Evolutionary conservation across 37 sponge, comb jelly and placozoan species (phyloP).

Genomic region (Tethya wilhelma): DNA sequence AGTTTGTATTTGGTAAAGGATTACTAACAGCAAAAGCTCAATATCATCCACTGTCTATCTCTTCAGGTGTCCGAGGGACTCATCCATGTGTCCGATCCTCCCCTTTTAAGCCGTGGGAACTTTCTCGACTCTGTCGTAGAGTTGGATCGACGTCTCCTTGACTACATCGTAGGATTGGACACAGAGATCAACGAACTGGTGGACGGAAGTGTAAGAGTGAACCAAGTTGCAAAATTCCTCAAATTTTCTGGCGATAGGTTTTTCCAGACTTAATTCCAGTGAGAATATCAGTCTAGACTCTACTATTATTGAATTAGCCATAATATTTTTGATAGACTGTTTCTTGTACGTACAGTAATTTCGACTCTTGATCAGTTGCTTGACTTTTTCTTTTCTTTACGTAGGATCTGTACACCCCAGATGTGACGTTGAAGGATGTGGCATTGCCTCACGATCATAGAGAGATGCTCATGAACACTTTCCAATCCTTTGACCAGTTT

Average conservation of each 20-base stretch:
- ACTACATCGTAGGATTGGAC: slow-evolving; percentile 81
- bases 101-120: slow-evolving; percentile 60
- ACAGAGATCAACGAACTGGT: slow-evolving; percentile 80
- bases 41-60: too few relatives aligned
- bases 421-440: slow-evolving; percentile 54
- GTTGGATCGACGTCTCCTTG: slow-evolving; percentile 69
- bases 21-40: too few relatives aligned
- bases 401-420: slow-evolving; percentile 69
- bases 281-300: neutral
- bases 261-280: neutral
- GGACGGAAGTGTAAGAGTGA: slow-evolving; percentile 57
- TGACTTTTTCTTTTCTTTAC: neutral
- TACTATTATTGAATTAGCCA: too few relatives aligned
- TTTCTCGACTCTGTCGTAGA: slow-evolving; percentile 62
- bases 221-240: neutral
- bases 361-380: too few relatives aligned
- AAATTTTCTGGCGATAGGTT: neutral
- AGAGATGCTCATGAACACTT: slow-evolving; percentile 57
- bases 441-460: slow-evolving; percentile 60
- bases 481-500: slow-evolving; percentile 65
- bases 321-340: too few relatives aligned
- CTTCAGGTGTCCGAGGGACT: slow-evolving; percentile 50
- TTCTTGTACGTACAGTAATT: too few relatives aligned
- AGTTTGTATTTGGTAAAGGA: too few relatives aligned
- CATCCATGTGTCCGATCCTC: slow-evolving; percentile 51